phyloP scores from a whole-genome alignment of 2,797 vertebrate species.

The Danio tinwini region DNA sequence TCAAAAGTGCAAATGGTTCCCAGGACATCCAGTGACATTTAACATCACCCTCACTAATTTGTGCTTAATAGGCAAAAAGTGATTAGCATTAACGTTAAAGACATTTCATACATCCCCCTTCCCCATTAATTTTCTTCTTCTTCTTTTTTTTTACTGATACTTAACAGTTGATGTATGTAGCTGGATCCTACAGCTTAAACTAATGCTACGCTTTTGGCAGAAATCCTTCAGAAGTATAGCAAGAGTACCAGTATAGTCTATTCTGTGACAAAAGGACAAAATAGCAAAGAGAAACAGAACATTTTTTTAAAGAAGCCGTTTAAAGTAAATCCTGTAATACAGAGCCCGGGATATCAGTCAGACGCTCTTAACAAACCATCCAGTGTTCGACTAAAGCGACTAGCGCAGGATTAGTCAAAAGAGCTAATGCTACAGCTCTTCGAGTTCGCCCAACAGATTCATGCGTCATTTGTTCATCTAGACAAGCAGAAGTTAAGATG shows the following conservation, averaged over 20 bases:
- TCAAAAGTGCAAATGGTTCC: conserved; percentile 67
- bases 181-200: conserved; percentile 65
- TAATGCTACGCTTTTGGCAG: conserved; percentile 63
- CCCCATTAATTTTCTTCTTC: conserved; percentile 31
- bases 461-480: conserved; percentile 32
- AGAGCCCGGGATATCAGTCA: conserved; percentile 60
- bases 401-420: conserved; percentile 52
- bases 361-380: conserved; percentile 51
- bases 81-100: conserved; percentile 70
- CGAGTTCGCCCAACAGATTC: conserved; percentile 46
- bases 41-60: conserved; percentile 71
- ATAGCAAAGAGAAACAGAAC: conserved; percentile 53
- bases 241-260: conserved; percentile 50
- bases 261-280: conserved; percentile 58
- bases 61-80: conserved; percentile 71
- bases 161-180: conserved; percentile 66
- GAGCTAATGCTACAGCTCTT: conserved; percentile 53
- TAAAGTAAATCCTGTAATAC: conserved; percentile 63
- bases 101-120: conserved; percentile 64
- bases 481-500: conserved; percentile 17
- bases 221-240: conserved; percentile 59
- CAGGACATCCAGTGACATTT: conserved; percentile 70
- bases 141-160: conserved; percentile 61
- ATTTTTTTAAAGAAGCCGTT: conserved; percentile 54
- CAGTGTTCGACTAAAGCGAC: conserved; percentile 36